phyloP scores from a whole-genome alignment of 2,888 invertebrate species.

The Cataglyphis rosenhaueri region DNA sequence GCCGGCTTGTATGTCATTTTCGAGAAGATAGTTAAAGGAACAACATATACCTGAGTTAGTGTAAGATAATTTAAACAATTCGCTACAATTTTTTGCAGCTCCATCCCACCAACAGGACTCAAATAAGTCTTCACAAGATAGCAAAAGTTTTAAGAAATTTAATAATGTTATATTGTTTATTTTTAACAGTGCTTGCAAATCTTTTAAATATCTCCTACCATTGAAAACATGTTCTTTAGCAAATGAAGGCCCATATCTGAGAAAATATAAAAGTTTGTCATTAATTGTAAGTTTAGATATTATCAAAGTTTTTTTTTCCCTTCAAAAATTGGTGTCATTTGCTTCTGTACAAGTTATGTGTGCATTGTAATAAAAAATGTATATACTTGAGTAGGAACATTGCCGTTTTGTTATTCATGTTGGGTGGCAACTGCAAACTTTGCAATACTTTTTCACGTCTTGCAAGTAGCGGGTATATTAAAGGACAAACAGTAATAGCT shows the following conservation, averaged over 20 bases:
- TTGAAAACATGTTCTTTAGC: not conserved
- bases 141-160: slow-evolving; percentile 74
- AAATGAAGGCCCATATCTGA: slow-evolving; percentile 62
- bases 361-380: not conserved
- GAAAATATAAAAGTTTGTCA: slow-evolving; percentile 8
- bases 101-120: slow-evolving; percentile 81
- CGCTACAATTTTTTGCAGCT: slow-evolving; percentile 72
- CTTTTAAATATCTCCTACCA: not conserved
- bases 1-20: slow-evolving; percentile 46
- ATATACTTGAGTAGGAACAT: slow-evolving; percentile 62
- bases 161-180: slow-evolving; percentile 72
- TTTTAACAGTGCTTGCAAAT: slow-evolving; percentile 75
- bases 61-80: slow-evolving; percentile 75
- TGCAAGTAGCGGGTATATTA: slow-evolving; percentile 68
- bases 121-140: slow-evolving; percentile 81
- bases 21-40: slow-evolving; percentile 82
- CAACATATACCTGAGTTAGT: slow-evolving; percentile 82
- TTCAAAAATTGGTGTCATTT: not conserved
- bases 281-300: slow-evolving; percentile 7
- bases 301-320: not conserved
- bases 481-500: slow-evolving; percentile 83
- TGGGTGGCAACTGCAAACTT: slow-evolving; percentile 62
- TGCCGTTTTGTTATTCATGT: slow-evolving; percentile 65
- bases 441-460: slow-evolving; percentile 71
- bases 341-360: not conserved